Conservation (phyloP, 2,888 invertebrate species). For the Pristionchus japonicus region DNA sequence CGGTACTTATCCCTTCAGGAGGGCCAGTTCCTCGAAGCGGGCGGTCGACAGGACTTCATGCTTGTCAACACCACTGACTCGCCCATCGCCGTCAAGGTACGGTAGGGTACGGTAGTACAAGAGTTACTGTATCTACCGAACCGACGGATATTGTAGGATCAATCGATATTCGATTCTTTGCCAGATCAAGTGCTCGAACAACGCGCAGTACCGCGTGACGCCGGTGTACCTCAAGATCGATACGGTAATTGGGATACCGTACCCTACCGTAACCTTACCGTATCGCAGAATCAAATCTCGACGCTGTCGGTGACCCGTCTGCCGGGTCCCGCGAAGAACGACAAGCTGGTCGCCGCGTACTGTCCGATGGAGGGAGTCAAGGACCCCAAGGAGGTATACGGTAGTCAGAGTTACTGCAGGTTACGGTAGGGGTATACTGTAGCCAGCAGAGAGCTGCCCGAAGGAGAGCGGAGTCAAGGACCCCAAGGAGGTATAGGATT, state of each 20-base stretch:
- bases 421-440: no score
- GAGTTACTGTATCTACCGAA: not conserved
- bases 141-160: not conserved
- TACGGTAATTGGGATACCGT: not conserved
- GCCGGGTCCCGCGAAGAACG: conserved; percentile 11
- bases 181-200: conserved; percentile 43
- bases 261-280: not conserved
- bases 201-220: conserved; percentile 1
- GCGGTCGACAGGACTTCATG: conserved; percentile 23
- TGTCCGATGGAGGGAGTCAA: conserved; percentile 10
- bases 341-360: conserved; percentile 39
- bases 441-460: no score
- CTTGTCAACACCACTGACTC: conserved; percentile 27
- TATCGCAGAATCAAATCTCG: conserved; percentile 26
- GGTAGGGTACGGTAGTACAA: no score
- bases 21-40: conserved; percentile 23
- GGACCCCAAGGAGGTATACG: conserved; percentile 34
- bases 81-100: conserved; percentile 33
- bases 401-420: no score
- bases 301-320: conserved; percentile 14
- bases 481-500: no score
- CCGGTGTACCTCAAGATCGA: conserved; percentile 29
- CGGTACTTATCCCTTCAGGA: not conserved
- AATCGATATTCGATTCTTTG: not conserved
- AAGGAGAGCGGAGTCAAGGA: no score